Evolutionary conservation across 1,140 invertebrate genomes (phyloP).

Genomic region (Aleiodes sp.): DNA sequence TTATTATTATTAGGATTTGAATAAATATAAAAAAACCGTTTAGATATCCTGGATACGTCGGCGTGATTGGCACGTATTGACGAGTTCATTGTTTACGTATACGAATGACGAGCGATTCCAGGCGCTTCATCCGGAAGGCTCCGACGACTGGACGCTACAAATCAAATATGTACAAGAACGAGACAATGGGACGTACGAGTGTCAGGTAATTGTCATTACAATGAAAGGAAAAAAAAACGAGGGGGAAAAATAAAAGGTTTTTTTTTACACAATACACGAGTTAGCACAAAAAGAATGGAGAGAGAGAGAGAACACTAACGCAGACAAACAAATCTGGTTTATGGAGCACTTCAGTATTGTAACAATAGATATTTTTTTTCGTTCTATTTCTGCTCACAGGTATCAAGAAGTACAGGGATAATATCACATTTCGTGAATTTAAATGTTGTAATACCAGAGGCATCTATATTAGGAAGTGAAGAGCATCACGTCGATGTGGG

Average conservation of each 20-base stretch:
- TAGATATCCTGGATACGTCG: constrained; percentile 91
- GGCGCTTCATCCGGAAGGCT: constrained; percentile 77
- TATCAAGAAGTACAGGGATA: constrained; percentile 84
- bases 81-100: constrained; percentile 87
- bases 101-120: constrained; percentile 92
- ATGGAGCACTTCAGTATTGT: not conserved
- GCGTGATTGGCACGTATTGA: constrained; percentile 91
- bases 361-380: constrained; percentile 2
- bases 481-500: constrained; percentile 91
- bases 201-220: constrained; percentile 78
- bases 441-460: constrained; percentile 87
- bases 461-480: constrained; percentile 85
- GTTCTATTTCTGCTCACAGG: constrained; percentile 67
- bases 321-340: not conserved
- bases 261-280: not conserved
- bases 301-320: not conserved
- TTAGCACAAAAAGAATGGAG: not conserved
- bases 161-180: constrained; percentile 92
- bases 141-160: constrained; percentile 89
- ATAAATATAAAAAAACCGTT: too few relatives aligned
- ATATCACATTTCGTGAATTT: constrained; percentile 89
- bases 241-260: not conserved
- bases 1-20: too few relatives aligned
- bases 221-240: not conserved
- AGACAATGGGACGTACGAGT: constrained; percentile 94